A percentile compares a stretch with the other conserved stretches of the same genome.
Conservation (phyloP, 2,797 vertebrate genomes). For the Cottoperca gobio region DNA sequence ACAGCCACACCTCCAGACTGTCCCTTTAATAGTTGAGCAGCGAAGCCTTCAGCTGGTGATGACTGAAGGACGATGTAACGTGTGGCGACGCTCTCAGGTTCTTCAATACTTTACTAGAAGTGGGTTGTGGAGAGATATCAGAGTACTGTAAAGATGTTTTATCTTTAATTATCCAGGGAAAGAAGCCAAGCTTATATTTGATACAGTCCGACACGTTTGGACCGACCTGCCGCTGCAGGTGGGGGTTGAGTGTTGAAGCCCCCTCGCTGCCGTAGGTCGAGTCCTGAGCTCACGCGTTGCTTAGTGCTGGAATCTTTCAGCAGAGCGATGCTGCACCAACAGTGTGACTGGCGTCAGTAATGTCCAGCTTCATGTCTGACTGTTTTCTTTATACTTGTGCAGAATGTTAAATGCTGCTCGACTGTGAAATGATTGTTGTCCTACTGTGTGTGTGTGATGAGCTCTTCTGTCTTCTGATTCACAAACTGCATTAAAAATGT, state of each 20-base stretch:
- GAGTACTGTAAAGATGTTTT: slow-evolving; percentile 77
- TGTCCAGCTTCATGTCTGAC: slow-evolving; percentile 82
- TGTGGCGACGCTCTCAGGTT: slow-evolving; percentile 70
- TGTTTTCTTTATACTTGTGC: slow-evolving; percentile 78
- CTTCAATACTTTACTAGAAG: slow-evolving; percentile 72
- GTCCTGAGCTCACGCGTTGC: no score
- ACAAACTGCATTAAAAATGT: no score
- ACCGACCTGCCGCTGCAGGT: no score
- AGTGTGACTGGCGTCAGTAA: no score
- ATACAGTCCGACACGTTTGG: neutral
- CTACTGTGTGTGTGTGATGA: no score
- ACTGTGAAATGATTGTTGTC: no score
- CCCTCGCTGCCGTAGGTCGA: no score
- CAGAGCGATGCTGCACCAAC: no score
- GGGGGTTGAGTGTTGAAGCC: no score
- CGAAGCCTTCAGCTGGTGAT: slow-evolving; percentile 13
- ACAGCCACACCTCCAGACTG: no score
- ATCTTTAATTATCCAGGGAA: slow-evolving; percentile 27
- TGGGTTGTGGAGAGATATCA: slow-evolving; percentile 61
- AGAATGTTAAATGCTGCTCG: slow-evolving; percentile 83
- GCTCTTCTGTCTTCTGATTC: no score
- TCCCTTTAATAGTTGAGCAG: slow-evolving; percentile 30
- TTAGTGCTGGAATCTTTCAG: no score
- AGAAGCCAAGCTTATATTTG: neutral
- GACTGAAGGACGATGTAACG: slow-evolving; percentile 18